Conservation (phyloP, 2,888 invertebrate genomes). For the Enoplolaimus lenunculus region DNA sequence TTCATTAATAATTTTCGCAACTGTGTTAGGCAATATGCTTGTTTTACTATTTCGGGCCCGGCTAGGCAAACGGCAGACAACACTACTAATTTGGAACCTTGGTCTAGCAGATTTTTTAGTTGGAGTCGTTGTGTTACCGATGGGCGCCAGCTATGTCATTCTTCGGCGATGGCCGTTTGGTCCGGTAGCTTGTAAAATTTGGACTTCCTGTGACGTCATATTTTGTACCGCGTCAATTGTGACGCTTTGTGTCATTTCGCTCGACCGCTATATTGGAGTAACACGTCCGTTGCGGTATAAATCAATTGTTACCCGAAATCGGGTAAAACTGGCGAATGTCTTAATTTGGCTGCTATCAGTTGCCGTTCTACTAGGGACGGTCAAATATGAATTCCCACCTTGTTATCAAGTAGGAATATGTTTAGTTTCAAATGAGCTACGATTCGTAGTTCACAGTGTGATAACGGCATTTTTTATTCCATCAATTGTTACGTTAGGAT, state of each 20-base stretch:
- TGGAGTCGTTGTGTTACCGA: conserved; percentile 38
- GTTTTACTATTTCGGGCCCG: conserved; percentile 39
- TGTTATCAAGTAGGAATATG: conserved; percentile 9
- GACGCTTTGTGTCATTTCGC: conserved; percentile 47
- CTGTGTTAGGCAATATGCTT: conserved; percentile 37
- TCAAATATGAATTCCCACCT: conserved; percentile 30
- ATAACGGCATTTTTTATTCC: conserved; percentile 14
- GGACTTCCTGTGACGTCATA: conserved; percentile 50
- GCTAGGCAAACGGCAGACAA: conserved; percentile 39
- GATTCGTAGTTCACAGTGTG: conserved; percentile 16
- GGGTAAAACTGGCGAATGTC: conserved; percentile 31
- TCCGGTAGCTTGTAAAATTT: conserved; percentile 48
- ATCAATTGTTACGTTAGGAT: neutral
- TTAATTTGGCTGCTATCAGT: conserved; percentile 37
- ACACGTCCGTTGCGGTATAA: conserved; percentile 39
- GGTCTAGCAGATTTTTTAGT: conserved; percentile 40
- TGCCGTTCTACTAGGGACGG: conserved; percentile 34
- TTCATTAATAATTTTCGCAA: conserved; percentile 35
- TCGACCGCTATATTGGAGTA: conserved; percentile 42
- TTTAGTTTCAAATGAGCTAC: conserved; percentile 11
- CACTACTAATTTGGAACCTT: conserved; percentile 40
- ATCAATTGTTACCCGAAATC: conserved; percentile 34
- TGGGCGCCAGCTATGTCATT: conserved; percentile 35
- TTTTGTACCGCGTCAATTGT: conserved; percentile 51
- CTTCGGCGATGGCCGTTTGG: conserved; percentile 46